These are phyloP conservation scores for Pantherophis guttatus DNA, from an alignment of 2,113 vertebrate species.

Conservation along the genomic window DNA sequence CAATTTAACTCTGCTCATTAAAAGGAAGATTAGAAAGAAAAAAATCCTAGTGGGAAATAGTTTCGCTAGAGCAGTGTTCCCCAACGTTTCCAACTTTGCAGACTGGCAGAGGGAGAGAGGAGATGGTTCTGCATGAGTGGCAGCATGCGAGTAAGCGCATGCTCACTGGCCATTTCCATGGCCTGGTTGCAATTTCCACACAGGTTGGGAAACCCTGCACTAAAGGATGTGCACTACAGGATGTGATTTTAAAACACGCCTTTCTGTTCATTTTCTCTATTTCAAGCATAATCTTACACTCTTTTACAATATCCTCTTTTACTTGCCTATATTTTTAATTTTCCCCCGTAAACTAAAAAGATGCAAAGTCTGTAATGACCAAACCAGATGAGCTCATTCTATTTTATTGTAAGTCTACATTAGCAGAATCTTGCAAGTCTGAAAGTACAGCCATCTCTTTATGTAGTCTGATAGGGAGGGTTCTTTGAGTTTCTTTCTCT, in stretches of 20 bases:
- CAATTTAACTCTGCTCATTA: not conserved
- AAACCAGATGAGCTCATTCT: not conserved
- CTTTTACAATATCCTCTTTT: not conserved
- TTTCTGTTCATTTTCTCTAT: not conserved
- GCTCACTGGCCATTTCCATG: not conserved
- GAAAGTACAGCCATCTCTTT: not conserved
- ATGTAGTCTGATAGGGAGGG: not conserved
- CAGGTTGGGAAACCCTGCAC: not conserved
- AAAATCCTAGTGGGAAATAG: not conserved
- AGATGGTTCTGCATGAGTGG: not conserved
- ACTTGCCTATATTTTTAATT: not conserved
- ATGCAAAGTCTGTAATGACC: not conserved
- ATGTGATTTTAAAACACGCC: not conserved
- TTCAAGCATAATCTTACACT: not conserved
- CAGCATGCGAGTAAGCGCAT: accelerated
- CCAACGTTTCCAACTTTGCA: not conserved
- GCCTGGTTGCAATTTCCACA: not conserved
- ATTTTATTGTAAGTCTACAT: not conserved
- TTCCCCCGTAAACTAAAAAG: not conserved
- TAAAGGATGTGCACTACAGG: not conserved
- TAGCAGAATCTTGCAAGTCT: not conserved
- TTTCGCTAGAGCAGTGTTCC: not conserved
- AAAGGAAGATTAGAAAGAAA: not conserved
- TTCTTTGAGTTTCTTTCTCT: not conserved
- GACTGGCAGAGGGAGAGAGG: not conserved